Percentiles rank a stretch among this genome's conserved stretches.
Evolutionary conservation across 2,888 invertebrate species (phyloP).

Genomic region (Dilophus febrilis): DNA sequence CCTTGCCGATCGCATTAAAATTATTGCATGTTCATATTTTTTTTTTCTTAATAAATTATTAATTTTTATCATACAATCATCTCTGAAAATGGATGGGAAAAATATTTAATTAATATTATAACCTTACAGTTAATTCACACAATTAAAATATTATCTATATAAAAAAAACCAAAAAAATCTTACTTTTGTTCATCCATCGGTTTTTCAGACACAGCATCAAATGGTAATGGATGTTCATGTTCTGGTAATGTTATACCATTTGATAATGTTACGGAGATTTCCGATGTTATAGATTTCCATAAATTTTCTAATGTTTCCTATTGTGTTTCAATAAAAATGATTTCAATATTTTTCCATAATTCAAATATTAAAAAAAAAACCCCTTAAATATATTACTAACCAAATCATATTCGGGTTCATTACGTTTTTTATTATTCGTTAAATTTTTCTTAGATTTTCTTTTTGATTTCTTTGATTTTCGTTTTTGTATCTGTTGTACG

Average conservation of each 20-base stretch:
- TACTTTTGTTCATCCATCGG: conserved; percentile 82
- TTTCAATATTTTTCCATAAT: neutral
- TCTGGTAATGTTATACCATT: conserved; percentile 28
- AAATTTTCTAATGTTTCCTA: conserved; percentile 32
- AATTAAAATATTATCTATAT: no score
- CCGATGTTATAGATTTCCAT: conserved; percentile 50
- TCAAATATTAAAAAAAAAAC: no score
- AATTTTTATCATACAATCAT: conserved; percentile 72
- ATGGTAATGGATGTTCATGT: conserved; percentile 49
- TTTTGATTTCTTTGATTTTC: no score
- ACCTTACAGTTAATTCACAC: no score
- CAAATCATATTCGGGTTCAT: no score
- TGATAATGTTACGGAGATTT: conserved; percentile 40
- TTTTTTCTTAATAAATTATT: conserved; percentile 57
- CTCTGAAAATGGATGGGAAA: no score
- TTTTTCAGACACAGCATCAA: conserved; percentile 70
- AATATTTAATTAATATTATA: no score
- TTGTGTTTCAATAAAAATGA: neutral
- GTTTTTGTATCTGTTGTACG: conserved; percentile 45
- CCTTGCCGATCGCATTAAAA: conserved; percentile 64
- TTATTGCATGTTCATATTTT: conserved; percentile 60
- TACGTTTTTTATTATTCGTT: conserved; percentile 12
- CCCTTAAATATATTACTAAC: no score
- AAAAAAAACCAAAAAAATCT: conserved; percentile 14
- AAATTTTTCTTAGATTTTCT: conserved; percentile 10